phyloP scores from a whole-genome alignment of 2,113 vertebrate species.

The Phylloscopus trochilus region DNA sequence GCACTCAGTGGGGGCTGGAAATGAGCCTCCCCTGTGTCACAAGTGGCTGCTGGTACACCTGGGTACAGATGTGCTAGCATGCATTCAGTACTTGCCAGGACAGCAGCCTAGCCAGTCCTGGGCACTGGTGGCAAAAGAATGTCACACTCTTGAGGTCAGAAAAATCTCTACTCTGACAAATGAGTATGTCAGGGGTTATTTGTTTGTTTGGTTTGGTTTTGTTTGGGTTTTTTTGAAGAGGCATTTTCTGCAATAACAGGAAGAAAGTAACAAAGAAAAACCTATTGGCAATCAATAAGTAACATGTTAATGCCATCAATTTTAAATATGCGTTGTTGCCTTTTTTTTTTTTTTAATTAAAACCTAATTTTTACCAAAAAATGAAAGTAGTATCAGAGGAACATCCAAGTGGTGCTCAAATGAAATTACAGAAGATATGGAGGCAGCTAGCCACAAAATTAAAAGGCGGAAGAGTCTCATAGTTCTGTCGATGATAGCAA shows the following conservation, averaged over 20 bases:
- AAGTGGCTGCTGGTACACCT: fast-evolving
- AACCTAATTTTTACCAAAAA: neutral
- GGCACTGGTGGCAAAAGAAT: neutral
- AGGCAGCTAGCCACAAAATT: neutral
- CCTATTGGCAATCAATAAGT: neutral
- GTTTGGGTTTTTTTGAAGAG: neutral
- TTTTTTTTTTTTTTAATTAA: neutral
- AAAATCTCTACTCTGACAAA: neutral
- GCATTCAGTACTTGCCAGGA: neutral
- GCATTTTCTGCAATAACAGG: neutral
- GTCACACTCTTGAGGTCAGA: neutral
- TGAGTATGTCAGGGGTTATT: fast-evolving
- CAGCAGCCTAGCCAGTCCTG: neutral
- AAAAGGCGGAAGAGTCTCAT: neutral
- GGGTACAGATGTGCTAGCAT: neutral
- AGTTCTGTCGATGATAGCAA: neutral
- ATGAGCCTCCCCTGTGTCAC: neutral
- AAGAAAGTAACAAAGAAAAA: neutral
- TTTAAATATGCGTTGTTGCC: neutral
- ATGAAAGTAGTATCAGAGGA: neutral
- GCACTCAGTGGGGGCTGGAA: neutral
- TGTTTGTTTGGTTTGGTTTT: too few relatives aligned
- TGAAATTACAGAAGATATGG: neutral
- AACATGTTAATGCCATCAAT: neutral
- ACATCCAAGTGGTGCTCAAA: neutral